phyloP scores from a whole-genome alignment of 2,888 invertebrate genomes.

The Nowickia ferox region DNA sequence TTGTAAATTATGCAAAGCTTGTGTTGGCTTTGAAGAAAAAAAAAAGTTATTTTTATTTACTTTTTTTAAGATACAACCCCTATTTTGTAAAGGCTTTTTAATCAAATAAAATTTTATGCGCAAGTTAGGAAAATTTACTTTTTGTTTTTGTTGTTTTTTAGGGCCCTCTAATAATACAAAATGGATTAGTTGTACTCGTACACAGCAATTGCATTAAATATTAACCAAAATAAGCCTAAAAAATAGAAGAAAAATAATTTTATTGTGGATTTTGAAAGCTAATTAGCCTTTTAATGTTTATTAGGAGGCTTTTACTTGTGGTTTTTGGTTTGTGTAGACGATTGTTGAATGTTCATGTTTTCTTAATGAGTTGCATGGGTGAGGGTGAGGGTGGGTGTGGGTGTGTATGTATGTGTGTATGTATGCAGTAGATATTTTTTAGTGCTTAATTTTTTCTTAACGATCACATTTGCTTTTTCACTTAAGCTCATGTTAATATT shows the following conservation, averaged over 20 bases:
- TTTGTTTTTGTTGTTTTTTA: neutral
- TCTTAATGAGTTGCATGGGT: slow-evolving; percentile 10
- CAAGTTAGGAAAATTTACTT: slow-evolving; percentile 13
- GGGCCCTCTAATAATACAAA: neutral
- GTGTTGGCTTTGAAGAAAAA: neutral
- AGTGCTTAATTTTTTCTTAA: too few relatives aligned
- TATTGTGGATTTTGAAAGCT: slow-evolving; percentile 58
- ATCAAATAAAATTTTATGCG: slow-evolving; percentile 19
- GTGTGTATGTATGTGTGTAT: too few relatives aligned
- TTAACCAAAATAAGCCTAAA: neutral
- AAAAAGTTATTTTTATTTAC: too few relatives aligned
- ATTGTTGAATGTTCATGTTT: neutral
- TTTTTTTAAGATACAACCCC: neutral
- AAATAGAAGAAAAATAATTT: slow-evolving; percentile 21
- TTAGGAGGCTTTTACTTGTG: slow-evolving; percentile 41
- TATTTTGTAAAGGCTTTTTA: slow-evolving; percentile 13
- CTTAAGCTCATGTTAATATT: too few relatives aligned
- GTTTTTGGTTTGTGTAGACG: slow-evolving; percentile 1
- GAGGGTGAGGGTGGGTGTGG: too few relatives aligned
- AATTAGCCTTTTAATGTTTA: slow-evolving; percentile 65
- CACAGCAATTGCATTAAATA: neutral
- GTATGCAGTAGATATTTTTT: too few relatives aligned
- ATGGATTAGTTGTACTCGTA: neutral
- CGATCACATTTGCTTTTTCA: too few relatives aligned
- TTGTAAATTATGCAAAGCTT: slow-evolving; percentile 61